phyloP scores from a whole-genome alignment of 2,113 vertebrate genomes.

The Dendropsophus ebraccatus region DNA sequence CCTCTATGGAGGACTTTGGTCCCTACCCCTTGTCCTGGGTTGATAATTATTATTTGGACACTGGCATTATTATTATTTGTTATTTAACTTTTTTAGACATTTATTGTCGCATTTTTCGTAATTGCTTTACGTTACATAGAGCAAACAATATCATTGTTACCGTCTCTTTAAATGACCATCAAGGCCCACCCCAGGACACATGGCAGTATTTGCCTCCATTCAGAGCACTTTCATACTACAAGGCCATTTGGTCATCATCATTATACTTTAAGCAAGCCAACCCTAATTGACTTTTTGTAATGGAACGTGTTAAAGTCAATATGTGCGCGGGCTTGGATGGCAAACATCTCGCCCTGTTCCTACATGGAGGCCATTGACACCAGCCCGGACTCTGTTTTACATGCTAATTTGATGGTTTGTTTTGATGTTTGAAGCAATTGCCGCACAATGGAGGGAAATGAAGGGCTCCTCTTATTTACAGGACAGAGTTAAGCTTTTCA shows the following conservation, averaged over 20 bases:
- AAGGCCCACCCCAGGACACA: not conserved
- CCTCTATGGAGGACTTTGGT: too few relatives aligned
- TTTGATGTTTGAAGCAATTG: not conserved
- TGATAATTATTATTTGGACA: not conserved
- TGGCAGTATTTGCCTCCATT: not conserved
- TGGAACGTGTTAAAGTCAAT: constrained; percentile 33
- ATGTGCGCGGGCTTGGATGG: not conserved
- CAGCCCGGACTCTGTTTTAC: constrained; percentile 4
- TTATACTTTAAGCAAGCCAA: not conserved
- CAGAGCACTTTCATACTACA: not conserved
- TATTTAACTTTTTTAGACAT: too few relatives aligned
- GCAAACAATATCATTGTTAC: not conserved
- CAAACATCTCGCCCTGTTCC: not conserved
- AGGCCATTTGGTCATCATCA: constrained; percentile 18
- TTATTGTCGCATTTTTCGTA: too few relatives aligned
- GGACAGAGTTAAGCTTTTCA: not conserved
- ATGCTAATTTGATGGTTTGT: constrained; percentile 15
- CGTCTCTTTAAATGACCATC: not conserved
- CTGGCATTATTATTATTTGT: too few relatives aligned
- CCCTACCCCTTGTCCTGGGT: not conserved
- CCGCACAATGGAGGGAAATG: not conserved
- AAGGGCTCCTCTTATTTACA: not conserved
- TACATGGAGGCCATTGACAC: not conserved
- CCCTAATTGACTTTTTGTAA: constrained; percentile 24
- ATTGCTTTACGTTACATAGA: not conserved